These are phyloP conservation scores for Perca schrenkii DNA, from an alignment of 2,113 vertebrate species.

Conservation along the genomic window DNA sequence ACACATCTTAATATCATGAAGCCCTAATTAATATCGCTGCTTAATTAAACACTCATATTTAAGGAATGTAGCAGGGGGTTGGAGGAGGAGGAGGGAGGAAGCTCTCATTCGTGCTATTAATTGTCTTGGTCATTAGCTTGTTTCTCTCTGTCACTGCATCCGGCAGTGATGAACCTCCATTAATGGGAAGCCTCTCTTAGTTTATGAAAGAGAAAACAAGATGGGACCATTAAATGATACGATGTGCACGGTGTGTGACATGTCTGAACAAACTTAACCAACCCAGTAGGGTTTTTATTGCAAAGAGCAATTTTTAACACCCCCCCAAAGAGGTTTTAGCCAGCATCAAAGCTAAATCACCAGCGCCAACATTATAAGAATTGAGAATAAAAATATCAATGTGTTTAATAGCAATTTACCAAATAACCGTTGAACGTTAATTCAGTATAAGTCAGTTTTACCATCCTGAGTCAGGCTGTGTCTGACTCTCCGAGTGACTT, in stretches of 20 bases:
- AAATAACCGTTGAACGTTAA: too few species aligned
- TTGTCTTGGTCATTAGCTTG: conserved; percentile 68
- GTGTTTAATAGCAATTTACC: too few species aligned
- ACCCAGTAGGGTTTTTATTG: neutral
- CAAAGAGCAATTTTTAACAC: too few species aligned
- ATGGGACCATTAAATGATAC: neutral
- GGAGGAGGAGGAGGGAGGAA: conserved; percentile 47
- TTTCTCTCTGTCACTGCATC: conserved; percentile 50
- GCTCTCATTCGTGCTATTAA: conserved; percentile 66
- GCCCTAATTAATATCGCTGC: conserved; percentile 81
- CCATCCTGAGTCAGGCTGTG: too few species aligned
- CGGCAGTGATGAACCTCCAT: conserved; percentile 29
- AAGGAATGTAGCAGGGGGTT: conserved; percentile 61
- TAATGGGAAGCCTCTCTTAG: conserved; percentile 15
- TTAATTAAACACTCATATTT: conserved; percentile 86
- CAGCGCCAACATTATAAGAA: too few species aligned
- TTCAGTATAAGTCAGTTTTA: too few species aligned
- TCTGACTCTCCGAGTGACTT: too few species aligned
- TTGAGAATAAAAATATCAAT: too few species aligned
- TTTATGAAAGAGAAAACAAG: conserved; percentile 18
- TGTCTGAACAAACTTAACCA: conserved; percentile 1
- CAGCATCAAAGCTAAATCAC: too few species aligned
- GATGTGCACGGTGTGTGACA: neutral
- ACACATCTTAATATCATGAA: conserved; percentile 74
- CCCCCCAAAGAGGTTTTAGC: too few species aligned